Evolutionary conservation across 2,797 vertebrate genomes (phyloP).

Genomic region (Anguilla marmorata): DNA sequence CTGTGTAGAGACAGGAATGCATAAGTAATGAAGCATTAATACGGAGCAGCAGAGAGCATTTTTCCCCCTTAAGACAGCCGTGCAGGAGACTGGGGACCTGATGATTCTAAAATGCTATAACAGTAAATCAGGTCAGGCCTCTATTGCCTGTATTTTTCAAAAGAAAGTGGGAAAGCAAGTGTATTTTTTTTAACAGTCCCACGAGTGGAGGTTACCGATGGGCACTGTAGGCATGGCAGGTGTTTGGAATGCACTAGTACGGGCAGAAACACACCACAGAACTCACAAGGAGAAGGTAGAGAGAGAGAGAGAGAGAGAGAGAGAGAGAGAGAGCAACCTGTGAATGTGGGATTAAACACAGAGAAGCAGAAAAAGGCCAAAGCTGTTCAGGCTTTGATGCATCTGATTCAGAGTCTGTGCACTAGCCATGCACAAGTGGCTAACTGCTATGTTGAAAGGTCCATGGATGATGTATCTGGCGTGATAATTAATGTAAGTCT

Average conservation of each 20-base stretch:
- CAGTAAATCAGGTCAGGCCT: slow-evolving; percentile 66
- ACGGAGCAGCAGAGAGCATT: slow-evolving; percentile 51
- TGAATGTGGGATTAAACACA: slow-evolving; percentile 5
- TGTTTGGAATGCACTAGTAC: slow-evolving; percentile 18
- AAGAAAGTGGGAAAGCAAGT: slow-evolving; percentile 17
- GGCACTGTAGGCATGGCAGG: slow-evolving; percentile 6
- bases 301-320: background rate
- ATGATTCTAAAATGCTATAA: slow-evolving; percentile 65
- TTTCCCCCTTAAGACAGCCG: slow-evolving; percentile 50
- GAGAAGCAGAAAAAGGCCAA: slow-evolving; percentile 4
- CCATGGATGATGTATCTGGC: slow-evolving; percentile 45
- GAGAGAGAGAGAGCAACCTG: slow-evolving; percentile 6
- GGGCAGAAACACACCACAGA: slow-evolving; percentile 13
- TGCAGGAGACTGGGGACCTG: slow-evolving; percentile 56
- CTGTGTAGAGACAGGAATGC: slow-evolving; percentile 62
- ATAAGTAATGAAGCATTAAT: slow-evolving; percentile 72
- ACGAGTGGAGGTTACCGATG: slow-evolving; percentile 29
- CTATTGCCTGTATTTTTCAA: slow-evolving; percentile 48
- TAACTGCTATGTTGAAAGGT: slow-evolving; percentile 37
- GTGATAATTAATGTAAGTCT: slow-evolving; percentile 51
- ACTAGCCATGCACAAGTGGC: background rate
- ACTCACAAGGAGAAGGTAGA: slow-evolving; percentile 12
- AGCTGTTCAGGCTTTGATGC: slow-evolving; percentile 49
- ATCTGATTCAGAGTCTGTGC: slow-evolving; percentile 16
- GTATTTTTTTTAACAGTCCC: slow-evolving; percentile 22